Conservation (phyloP, 2,113 vertebrate species). For the Eretmodus cyanostictus region DNA sequence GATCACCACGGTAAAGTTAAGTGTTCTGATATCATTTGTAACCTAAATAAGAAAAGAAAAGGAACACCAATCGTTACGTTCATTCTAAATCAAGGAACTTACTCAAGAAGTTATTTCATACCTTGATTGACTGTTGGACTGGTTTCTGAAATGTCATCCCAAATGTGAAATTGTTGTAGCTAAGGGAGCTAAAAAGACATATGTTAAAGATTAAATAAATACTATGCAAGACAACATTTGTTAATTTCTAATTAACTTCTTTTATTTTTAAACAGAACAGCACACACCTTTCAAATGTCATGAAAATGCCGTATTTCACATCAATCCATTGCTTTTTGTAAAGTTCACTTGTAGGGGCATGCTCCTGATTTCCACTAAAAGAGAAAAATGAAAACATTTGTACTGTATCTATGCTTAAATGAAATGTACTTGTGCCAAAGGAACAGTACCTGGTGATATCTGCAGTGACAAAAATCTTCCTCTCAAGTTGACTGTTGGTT, state of each 20-base stretch:
- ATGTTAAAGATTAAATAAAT: not conserved
- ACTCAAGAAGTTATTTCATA: slow-evolving; percentile 21
- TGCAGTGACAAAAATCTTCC: not conserved
- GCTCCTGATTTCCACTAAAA: slow-evolving; percentile 58
- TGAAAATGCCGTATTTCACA: slow-evolving; percentile 69
- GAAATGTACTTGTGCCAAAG: no score
- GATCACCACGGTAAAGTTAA: slow-evolving; percentile 65
- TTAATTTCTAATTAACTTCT: not conserved
- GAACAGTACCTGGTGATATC: not conserved
- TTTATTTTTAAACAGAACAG: not conserved
- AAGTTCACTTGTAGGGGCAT: not conserved
- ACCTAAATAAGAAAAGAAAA: slow-evolving; percentile 51
- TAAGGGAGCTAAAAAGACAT: slow-evolving; percentile 61
- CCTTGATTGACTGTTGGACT: slow-evolving; percentile 59
- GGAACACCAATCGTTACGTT: not conserved
- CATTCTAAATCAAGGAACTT: not conserved
- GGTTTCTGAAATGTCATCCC: slow-evolving; percentile 55
- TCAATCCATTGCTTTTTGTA: slow-evolving; percentile 20
- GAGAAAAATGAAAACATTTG: not conserved
- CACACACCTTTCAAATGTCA: slow-evolving; percentile 63
- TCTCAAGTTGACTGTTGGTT: not conserved
- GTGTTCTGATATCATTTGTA: slow-evolving; percentile 56
- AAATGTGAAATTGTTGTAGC: slow-evolving; percentile 72
- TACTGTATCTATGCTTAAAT: not conserved
- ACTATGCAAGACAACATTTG: not conserved